Conservation (phyloP, 2,113 vertebrate species). For the Hippocampus barbouri region DNA sequence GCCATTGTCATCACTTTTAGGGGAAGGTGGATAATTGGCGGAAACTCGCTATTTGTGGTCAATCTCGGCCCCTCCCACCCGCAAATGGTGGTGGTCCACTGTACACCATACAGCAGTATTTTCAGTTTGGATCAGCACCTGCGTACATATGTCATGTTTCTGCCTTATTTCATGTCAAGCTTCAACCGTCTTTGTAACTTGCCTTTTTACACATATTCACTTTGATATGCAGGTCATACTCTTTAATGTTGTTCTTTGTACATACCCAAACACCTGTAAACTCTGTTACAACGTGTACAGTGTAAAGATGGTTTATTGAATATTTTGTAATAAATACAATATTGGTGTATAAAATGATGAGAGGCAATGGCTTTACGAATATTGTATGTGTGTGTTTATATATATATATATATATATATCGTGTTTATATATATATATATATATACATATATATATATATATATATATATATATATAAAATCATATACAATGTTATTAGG, state of each 20-base stretch:
- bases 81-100: neutral
- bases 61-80: neutral
- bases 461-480: too few species aligned
- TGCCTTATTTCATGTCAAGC: conserved; percentile 88
- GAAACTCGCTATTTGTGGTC: neutral
- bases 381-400: too few species aligned
- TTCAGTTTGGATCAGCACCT: conserved; percentile 30
- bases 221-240: conserved; percentile 81
- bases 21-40: too few species aligned
- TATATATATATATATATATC: too few species aligned
- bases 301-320: conserved; percentile 72
- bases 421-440: too few species aligned
- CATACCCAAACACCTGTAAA: conserved; percentile 74
- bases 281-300: conserved; percentile 79
- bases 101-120: neutral
- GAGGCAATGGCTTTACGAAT: neutral
- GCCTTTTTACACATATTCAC: conserved; percentile 84
- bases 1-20: neutral
- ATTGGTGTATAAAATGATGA: conserved; percentile 69
- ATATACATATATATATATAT: too few species aligned
- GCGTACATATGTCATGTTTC: conserved; percentile 71
- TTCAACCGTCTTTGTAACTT: conserved; percentile 80
- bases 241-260: conserved; percentile 82
- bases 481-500: too few species aligned
- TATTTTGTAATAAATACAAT: conserved; percentile 78